A percentile compares a stretch with the other conserved stretches of the same genome.
These are phyloP conservation scores for Cantharis rustica DNA, from an alignment of 2,888 invertebrate genomes.

Conservation along the genomic window DNA sequence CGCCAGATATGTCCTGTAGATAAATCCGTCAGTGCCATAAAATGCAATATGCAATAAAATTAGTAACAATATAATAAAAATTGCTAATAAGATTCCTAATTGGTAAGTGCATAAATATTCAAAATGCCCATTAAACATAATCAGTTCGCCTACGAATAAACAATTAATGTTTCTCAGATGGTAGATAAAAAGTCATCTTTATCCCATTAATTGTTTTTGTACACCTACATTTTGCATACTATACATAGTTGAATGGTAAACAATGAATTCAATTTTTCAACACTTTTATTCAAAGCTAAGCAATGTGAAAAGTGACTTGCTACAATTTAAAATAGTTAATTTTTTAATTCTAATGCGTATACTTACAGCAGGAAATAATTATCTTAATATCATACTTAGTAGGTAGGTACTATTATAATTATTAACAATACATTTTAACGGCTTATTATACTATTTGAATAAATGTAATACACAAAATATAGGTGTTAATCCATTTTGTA, in stretches of 20 bases:
- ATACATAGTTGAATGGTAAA: constrained; percentile 2
- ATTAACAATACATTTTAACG: neutral
- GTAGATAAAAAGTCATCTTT: constrained; percentile 14
- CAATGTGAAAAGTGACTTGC: constrained; percentile 13
- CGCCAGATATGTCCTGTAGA: neutral
- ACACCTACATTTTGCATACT: constrained; percentile 14
- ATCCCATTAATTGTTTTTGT: constrained; percentile 13
- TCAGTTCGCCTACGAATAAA: constrained; percentile 4
- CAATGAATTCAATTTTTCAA: constrained; percentile 16
- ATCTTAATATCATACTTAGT: neutral
- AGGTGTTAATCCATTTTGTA: neutral
- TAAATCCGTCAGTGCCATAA: neutral
- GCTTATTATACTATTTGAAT: neutral
- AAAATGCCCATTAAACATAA: neutral
- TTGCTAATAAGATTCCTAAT: neutral
- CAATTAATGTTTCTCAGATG: constrained; percentile 9
- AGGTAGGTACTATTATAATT: neutral
- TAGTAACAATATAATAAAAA: neutral
- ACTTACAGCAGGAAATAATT: constrained; percentile 10
- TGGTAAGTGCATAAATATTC: neutral
- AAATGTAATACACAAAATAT: neutral
- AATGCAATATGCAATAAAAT: neutral
- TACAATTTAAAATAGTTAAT: neutral
- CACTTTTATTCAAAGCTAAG: constrained; percentile 7
- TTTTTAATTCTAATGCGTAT: neutral